Base-by-base conservation (phyloP, 1,140 invertebrate species). In the Pachyrhynchus sulphureomaculatus region DNA sequence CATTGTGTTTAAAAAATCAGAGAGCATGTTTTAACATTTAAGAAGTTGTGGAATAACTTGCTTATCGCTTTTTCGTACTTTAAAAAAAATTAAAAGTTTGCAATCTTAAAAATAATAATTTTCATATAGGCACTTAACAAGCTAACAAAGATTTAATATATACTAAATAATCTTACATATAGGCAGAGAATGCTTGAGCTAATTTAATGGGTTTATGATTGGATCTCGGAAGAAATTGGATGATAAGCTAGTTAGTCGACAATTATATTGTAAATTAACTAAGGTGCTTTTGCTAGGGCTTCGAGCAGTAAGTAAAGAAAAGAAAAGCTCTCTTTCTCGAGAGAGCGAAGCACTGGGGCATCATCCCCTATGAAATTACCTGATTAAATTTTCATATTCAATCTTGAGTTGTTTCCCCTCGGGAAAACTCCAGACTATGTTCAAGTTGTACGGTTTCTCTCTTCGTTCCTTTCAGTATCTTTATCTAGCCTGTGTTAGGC, bases 311-410 rank as follows among this genome's bases (percentile, higher is more conserved):
- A 58, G 56, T 56, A 67, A 67, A 67, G 65, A 62, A 64, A 56
- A 54, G 61, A 63, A 58, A 61, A 61, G 58, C 52, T 51, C 54
- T 61, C 62, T 67, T 57, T 62, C 65, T 62, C 65, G 13, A 13
- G 53, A 51, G 15, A 67, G 52, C 52, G 61, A 60, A 67, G 71
- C 68, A 69, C 63, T 66, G 65, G 70, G 58, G 70, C 71, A 71
- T 73, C 67, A 72, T 71, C 71, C 71, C 72, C 71, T 78, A 81
- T 81, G 80, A 82, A 82, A 82, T 82, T 82, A 82, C 78, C 79
- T 80, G 78, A 82, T 83, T 83, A 82, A 83, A 82, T 80, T 83
- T 83, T 83, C 81, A 83, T 82, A 82, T 83, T 83, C 81, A 83
- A 83, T 83, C 80, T 81, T 81, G 79, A 79, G 78, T 81, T 82